Evolutionary conservation across 1,140 invertebrate species (phyloP).

Genomic region (Goniozus legneri): DNA sequence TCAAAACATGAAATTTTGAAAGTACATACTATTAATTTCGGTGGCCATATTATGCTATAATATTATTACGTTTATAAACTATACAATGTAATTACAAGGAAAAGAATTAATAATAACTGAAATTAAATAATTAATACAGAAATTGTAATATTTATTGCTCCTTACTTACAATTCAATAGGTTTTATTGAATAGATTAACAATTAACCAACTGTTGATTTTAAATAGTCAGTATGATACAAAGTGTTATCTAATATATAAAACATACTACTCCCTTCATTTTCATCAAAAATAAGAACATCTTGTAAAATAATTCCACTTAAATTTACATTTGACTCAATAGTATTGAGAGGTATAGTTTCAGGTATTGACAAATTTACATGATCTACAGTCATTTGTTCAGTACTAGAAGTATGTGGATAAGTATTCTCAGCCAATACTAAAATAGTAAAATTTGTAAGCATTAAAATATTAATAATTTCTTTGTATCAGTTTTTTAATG

Average conservation of each 20-base stretch:
- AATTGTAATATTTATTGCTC: too few relatives aligned
- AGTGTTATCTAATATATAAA: conserved; percentile 20
- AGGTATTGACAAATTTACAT: conserved; percentile 7
- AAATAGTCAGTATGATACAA: not conserved
- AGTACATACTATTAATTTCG: not conserved
- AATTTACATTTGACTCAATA: conserved; percentile 13
- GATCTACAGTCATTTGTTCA: not conserved
- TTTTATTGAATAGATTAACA: not conserved
- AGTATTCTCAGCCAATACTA: conserved; percentile 3
- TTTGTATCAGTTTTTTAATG: not conserved
- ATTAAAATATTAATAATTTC: not conserved
- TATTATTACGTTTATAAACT: not conserved
- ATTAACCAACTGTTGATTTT: too few relatives aligned
- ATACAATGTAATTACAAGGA: not conserved
- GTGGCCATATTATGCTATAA: not conserved
- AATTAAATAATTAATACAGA: too few relatives aligned
- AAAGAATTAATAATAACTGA: too few relatives aligned
- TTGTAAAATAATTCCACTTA: conserved; percentile 15
- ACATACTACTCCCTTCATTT: conserved; percentile 18
- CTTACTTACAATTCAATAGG: not conserved
- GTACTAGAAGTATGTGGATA: conserved; percentile 3
- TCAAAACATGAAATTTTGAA: too few relatives aligned
- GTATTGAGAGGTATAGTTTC: conserved; percentile 20
- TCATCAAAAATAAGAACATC: conserved; percentile 22
- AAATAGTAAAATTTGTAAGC: not conserved